phyloP scores from a whole-genome alignment of 2,113 vertebrate genomes.

The Chloropsis hardwickii region DNA sequence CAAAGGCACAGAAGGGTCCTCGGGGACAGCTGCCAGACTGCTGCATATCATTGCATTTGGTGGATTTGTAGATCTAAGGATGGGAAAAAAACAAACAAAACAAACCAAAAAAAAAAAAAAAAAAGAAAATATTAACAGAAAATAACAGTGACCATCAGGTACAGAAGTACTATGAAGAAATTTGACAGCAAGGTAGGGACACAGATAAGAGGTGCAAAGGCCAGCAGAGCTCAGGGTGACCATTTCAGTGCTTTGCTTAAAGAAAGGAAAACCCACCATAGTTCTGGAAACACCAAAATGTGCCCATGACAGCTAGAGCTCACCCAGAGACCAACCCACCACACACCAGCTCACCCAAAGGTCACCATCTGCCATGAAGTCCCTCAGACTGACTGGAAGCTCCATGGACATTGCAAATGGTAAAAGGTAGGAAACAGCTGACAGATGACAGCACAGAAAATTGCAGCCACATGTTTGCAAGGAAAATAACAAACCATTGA shows the following conservation, averaged over 20 bases:
- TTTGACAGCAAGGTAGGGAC: neutral
- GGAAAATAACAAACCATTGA: constrained; percentile 35
- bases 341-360: constrained; percentile 1
- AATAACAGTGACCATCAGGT: neutral
- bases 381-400: neutral
- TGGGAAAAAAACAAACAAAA: neutral
- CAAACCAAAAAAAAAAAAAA: neutral
- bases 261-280: neutral
- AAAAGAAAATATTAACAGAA: neutral
- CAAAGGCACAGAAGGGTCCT: constrained; percentile 99
- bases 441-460: constrained; percentile 15
- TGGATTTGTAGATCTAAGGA: constrained; percentile 94
- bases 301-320: neutral
- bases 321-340: neutral
- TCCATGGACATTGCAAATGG: neutral
- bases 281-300: neutral
- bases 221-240: constrained; percentile 3
- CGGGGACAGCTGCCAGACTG: constrained; percentile 95
- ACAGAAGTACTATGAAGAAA: neutral
- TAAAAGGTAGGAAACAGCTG: neutral
- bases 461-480: neutral
- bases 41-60: constrained; percentile 98
- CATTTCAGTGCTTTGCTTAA: constrained; percentile 7
- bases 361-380: constrained; percentile 4
- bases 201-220: neutral